Evolutionary conservation across 2,888 invertebrate genomes (phyloP), one percentile per base, ranked within the genome.

Genomic region (Dryobotodes eremita): DNA sequence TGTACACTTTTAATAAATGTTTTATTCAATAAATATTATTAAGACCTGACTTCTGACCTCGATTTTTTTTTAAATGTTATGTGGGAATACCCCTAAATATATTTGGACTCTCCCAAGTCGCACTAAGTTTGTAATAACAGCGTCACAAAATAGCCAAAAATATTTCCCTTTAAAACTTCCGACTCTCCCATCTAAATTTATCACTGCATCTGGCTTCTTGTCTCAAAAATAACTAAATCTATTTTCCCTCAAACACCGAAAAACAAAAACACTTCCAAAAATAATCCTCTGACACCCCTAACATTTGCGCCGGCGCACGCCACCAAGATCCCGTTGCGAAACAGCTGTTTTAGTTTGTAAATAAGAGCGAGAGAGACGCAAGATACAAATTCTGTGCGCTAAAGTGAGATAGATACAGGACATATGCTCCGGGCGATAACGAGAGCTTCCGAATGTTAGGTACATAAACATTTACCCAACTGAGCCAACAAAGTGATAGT

Each of bases 341-440:
- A 95, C 95, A 95, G 95, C 95, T 95, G 95, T 93, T 86, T 71
- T 31, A 91, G 92, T 92, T 91, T 90, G 89, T 92, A 90, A 90
- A 92, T 90, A 90, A 78, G 92, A 76, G 79, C 26, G 90, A 94
- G 77, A 70, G 91, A 89, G 91, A 93, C 23, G 83, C 83, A 69
- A 70, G 36, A 76, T 71, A 46, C 23, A 17, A 57, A 13, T 64
- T 57, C 17, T 20, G 8, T 23, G 13, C 1, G 89, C 65, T 20
- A 80, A 86, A 91, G 53, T 17, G 88, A 87, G 80, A 86, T 71
- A 72, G 68, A 69, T 68, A 84, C 80, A 73, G 81, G 86, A 85
- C 85, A 85, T 85, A 84, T 86, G 85, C 83, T 48, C 8, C 36
- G 13, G 36, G 31, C 62, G 85, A 85, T 85, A 86, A 85, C 26